These are phyloP conservation scores for Neelides sp. DNA, from an alignment of 1,140 invertebrate species.

Conservation along the genomic window DNA sequence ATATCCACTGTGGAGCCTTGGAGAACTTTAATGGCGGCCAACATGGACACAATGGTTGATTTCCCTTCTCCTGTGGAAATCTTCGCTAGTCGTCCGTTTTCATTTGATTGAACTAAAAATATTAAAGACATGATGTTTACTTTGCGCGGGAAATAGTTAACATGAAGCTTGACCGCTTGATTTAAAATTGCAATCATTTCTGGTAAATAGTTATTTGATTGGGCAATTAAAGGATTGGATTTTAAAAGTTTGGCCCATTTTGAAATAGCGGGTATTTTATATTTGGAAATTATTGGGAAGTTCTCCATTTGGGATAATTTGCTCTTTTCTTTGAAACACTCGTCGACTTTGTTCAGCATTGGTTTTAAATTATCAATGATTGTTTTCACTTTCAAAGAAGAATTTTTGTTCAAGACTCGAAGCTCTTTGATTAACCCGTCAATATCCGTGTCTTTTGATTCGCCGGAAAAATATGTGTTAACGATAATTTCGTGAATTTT, in stretches of 20 bases:
- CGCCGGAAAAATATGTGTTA: too few relatives aligned
- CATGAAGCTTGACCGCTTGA: neutral
- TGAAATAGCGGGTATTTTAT: neutral
- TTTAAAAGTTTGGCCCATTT: neutral
- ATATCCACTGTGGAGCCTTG: slow-evolving; percentile 1
- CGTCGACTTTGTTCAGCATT: too few relatives aligned
- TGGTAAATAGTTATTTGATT: neutral
- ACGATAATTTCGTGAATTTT: too few relatives aligned
- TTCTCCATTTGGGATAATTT: too few relatives aligned
- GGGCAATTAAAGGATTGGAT: neutral
- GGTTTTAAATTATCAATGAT: too few relatives aligned
- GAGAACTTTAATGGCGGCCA: slow-evolving; percentile 1
- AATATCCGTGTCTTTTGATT: too few relatives aligned
- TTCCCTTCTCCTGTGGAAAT: neutral
- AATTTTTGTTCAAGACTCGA: too few relatives aligned
- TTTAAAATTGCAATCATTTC: neutral
- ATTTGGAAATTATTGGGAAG: slow-evolving; percentile 1
- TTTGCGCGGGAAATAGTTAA: neutral
- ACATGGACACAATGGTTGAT: neutral
- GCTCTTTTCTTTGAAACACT: too few relatives aligned
- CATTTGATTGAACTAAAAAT: too few relatives aligned
- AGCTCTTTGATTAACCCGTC: too few relatives aligned
- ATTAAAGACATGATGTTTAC: too few relatives aligned
- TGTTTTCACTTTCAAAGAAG: too few relatives aligned
- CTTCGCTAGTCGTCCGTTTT: neutral